A percentile compares a stretch with the other conserved stretches of the same genome.
Conservation (phyloP, 1,140 invertebrate species). For the Idris sp. region DNA sequence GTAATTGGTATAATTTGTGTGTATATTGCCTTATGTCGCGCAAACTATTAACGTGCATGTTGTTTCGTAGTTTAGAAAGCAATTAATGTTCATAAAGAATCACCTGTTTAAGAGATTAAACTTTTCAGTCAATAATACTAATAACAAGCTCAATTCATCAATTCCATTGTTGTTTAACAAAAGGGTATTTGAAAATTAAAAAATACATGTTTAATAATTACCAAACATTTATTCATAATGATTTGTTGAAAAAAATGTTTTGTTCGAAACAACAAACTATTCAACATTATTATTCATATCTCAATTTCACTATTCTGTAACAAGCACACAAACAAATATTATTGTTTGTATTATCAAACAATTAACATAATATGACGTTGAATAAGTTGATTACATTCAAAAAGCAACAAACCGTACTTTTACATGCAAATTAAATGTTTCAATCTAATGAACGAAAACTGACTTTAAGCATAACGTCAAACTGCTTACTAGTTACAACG, state of each 20-base stretch:
- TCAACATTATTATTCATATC: no score
- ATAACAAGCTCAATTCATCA: constrained; percentile 11
- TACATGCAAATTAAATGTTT: constrained; percentile 1
- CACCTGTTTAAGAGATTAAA: constrained; percentile 13
- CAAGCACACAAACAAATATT: no score
- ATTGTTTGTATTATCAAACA: no score
- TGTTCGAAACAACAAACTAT: no score
- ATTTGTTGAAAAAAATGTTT: no score
- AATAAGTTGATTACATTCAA: background rate
- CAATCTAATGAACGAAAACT: constrained; percentile 5
- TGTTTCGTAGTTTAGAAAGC: constrained; percentile 15
- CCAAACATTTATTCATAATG: no score
- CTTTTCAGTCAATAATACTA: constrained; percentile 22
- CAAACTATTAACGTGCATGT: constrained; percentile 24
- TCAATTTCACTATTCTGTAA: no score
- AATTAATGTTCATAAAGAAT: constrained; percentile 36
- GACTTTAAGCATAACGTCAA: background rate
- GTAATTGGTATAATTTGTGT: constrained; percentile 28
- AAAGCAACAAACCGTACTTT: background rate
- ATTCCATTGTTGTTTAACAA: background rate
- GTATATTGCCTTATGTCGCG: constrained; percentile 20
- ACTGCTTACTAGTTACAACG: background rate
- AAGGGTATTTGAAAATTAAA: no score
- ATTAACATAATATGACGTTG: background rate
- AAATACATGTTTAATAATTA: no score